Base-by-base conservation (phyloP, 2,888 invertebrate genomes). In the Tenthredo scrophulariae region DNA sequence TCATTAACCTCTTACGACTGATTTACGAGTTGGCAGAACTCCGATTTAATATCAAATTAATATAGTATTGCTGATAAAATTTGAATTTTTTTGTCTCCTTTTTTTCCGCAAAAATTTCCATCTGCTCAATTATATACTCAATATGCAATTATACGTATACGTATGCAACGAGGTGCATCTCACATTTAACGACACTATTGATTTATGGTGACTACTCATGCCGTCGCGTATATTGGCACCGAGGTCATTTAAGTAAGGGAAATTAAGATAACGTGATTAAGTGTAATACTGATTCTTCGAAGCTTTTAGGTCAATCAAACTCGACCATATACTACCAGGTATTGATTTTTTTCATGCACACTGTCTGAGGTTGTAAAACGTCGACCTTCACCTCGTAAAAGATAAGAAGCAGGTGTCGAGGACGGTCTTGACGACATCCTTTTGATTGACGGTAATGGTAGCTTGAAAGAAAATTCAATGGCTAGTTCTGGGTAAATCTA, bases 291-390 rank as follows among this genome's bases (percentile, higher is more conserved):
- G 54, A 77, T 29, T 77, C 54, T 54, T 77, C 13, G 2, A 62
- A 80, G 80, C 58, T 80, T 80, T 80, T 80, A 80, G 80, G 80
- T 62, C 80, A 80, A 80, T 62, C 40, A 80, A 54, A n/a, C 33
- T 29, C 15, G 26, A 77, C 29, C 46, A 46, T 33, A 10, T 26
- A 29, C 29, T 26, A 18, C 1, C 13, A n/a, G 54, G 54, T 77
- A 77, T 77, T 77, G 77, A 77, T 77, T 77, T 77, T 43, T 54
- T n/a, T 4, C 29, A 22, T 37, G 29, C 50, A 77, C 1, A n/a
- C 33, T 77, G 77, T 26, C 77, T 7, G 18, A 33, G 62, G 80
- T 80, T 22, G 22, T n/a, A 2, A 65, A 26, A 33, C 10, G 26
- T 29, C 50, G 33, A 50, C 26, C 75, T 46, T 75, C 46, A 40